phyloP scores from a whole-genome alignment of 1,140 invertebrate genomes.

The Coelopa frigida region DNA sequence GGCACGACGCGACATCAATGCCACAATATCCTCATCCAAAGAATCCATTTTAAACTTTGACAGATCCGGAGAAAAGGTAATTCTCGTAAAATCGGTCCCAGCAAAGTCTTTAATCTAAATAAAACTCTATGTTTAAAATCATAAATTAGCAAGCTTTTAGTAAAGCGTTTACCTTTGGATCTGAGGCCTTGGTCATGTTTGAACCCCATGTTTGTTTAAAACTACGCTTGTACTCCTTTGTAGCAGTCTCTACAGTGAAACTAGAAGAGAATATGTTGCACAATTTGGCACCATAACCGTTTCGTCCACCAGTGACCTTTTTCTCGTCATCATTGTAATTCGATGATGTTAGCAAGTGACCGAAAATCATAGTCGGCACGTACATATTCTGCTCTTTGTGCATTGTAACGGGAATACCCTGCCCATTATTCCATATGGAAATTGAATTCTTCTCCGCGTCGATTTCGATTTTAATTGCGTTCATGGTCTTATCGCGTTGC shows the following conservation, averaged over 20 bases:
- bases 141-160: too few species aligned
- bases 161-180: constrained; percentile 55
- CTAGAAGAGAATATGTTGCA: constrained; percentile 99
- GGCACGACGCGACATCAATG: constrained; percentile 86
- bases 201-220: constrained; percentile 95
- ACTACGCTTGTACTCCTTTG: constrained; percentile 73
- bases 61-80: constrained; percentile 95
- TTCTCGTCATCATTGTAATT: constrained; percentile 99
- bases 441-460: constrained; percentile 86
- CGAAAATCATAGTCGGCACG: constrained; percentile 99
- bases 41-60: constrained; percentile 93
- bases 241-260: constrained; percentile 94
- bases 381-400: constrained; percentile 99
- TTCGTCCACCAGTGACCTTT: constrained; percentile 95
- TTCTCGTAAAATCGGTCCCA: constrained; percentile 86
- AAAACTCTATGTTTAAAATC: neutral
- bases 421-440: constrained; percentile 96
- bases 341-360: constrained; percentile 95
- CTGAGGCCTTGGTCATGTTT: constrained; percentile 91
- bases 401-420: constrained; percentile 95
- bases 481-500: constrained; percentile 91
- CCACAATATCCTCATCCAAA: constrained; percentile 92
- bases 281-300: constrained; percentile 98
- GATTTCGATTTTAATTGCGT: constrained; percentile 94
- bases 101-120: constrained; percentile 57